Conservation (phyloP, 1,140 invertebrate species). For the Dufourea novaeangliae region DNA sequence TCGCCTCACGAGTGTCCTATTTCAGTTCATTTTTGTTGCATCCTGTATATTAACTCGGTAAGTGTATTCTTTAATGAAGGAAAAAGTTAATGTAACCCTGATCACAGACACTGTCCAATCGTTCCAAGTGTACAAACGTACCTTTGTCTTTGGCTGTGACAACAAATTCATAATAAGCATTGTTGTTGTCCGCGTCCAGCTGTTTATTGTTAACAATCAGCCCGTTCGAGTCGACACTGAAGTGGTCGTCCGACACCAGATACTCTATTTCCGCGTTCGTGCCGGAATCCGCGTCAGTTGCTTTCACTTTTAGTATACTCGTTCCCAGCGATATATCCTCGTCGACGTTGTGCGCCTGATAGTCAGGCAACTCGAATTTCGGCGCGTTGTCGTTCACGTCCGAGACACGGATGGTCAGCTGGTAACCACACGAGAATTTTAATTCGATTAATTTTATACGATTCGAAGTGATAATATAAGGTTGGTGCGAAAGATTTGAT, state of each 20-base stretch:
- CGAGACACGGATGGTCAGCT: conserved; percentile 95
- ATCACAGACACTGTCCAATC: neutral
- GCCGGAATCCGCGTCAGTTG: conserved; percentile 95
- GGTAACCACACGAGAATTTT: conserved; percentile 14
- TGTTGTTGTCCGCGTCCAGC: conserved; percentile 96
- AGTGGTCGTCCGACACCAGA: conserved; percentile 95
- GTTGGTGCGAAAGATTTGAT: too few relatives aligned
- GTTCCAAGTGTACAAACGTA: conserved; percentile 57
- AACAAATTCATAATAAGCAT: conserved; percentile 96
- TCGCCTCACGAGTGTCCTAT: too few relatives aligned
- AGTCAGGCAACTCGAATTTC: conserved; percentile 96
- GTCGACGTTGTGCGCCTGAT: conserved; percentile 96
- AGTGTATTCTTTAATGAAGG: too few relatives aligned
- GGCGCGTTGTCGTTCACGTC: conserved; percentile 97
- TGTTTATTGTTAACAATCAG: conserved; percentile 96
- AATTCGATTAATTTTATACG: neutral
- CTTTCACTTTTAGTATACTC: conserved; percentile 95
- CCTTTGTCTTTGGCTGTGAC: conserved; percentile 96
- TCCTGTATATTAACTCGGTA: too few relatives aligned
- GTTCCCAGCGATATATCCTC: conserved; percentile 96
- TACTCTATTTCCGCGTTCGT: conserved; percentile 97
- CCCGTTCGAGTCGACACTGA: conserved; percentile 94
- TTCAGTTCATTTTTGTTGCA: too few relatives aligned
- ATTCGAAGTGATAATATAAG: too few relatives aligned
- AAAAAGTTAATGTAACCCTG: neutral